A percentile compares a stretch with the other conserved stretches of the same genome.
These are phyloP conservation scores for Tachina grossa DNA, from an alignment of 2,888 invertebrate genomes.

Conservation along the genomic window DNA sequence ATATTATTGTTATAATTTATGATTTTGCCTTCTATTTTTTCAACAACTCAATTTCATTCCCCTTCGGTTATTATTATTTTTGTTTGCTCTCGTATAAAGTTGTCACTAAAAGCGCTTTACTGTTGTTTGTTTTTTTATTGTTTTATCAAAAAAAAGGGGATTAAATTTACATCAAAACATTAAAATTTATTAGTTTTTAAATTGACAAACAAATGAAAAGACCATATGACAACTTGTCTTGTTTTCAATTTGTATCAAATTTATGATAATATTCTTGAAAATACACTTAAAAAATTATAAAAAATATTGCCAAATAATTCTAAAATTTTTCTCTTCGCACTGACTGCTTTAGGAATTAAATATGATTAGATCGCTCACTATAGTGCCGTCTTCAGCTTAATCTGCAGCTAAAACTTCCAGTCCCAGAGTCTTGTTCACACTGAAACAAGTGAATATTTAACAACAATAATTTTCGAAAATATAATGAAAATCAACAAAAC, in stretches of 20 bases:
- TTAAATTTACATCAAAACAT: slow-evolving; percentile 57
- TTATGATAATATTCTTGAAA: neutral
- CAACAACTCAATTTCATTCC: neutral
- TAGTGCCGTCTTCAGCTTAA: no score
- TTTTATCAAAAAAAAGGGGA: slow-evolving; percentile 33
- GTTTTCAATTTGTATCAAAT: neutral
- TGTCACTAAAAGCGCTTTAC: neutral
- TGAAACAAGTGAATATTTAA: no score
- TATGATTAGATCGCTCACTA: no score
- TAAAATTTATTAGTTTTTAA: slow-evolving; percentile 20
- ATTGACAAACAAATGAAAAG: neutral
- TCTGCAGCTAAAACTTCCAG: no score
- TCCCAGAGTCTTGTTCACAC: no score
- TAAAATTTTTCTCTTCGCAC: no score
- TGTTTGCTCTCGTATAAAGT: neutral
- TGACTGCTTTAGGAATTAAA: no score
- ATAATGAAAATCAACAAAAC: no score
- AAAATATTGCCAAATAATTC: no score
- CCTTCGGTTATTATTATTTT: slow-evolving; percentile 11
- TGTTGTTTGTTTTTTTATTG: slow-evolving; percentile 3
- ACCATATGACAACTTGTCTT: neutral
- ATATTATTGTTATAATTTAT: slow-evolving; percentile 60
- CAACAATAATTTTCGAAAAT: no score
- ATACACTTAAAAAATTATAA: no score
- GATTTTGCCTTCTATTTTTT: slow-evolving; percentile 24